Percentiles rank a stretch among this genome's conserved stretches.
Conservation (phyloP, 2,113 vertebrate genomes). For the Corythornis madagascariensis region DNA sequence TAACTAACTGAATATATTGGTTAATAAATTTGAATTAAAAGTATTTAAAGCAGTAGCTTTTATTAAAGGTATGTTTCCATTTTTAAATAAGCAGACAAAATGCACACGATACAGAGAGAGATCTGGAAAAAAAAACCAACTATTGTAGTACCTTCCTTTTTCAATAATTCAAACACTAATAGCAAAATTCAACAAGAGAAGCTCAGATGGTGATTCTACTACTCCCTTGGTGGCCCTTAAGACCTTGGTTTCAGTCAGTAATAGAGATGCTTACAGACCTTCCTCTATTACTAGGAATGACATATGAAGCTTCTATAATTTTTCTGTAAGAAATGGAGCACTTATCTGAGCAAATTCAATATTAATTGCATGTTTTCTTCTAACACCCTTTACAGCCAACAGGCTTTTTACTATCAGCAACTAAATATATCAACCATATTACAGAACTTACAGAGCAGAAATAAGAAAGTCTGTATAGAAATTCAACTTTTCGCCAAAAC, state of each 20-base stretch:
- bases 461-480: background rate
- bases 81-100: constrained; percentile 20
- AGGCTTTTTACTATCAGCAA: background rate
- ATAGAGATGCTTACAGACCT: constrained; percentile 33
- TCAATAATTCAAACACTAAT: constrained; percentile 49
- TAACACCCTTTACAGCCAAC: background rate
- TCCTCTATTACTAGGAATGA: background rate
- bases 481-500: background rate
- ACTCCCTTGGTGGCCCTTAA: constrained; percentile 46
- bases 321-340: background rate
- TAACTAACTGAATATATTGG: background rate
- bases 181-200: constrained; percentile 33
- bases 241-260: constrained; percentile 36
- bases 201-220: constrained; percentile 21
- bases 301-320: constrained; percentile 36
- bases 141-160: constrained; percentile 16
- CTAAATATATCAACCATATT: background rate
- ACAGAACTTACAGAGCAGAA: background rate
- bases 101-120: background rate
- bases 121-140: background rate
- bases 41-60: background rate
- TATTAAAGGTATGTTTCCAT: background rate
- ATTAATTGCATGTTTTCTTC: constrained; percentile 12
- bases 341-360: background rate
- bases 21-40: background rate